Evolutionary conservation across 1,140 invertebrate species (phyloP), one percentile per base, ranked within the genome.

Genomic region (Diabrotica undecimpunctata): DNA sequence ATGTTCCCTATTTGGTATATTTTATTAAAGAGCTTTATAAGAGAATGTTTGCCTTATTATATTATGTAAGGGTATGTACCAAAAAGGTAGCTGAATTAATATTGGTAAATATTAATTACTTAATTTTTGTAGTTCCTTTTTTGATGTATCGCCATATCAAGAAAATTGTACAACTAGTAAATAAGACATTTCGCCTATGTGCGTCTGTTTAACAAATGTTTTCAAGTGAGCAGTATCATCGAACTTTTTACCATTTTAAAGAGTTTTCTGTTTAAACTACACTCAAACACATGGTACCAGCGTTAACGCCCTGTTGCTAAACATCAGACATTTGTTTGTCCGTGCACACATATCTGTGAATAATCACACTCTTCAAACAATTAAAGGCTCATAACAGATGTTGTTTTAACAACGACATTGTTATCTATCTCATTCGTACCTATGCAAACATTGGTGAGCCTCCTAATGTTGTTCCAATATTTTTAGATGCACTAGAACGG

Each of bases 401-500:
- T 46, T 46, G 41, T 46, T 46, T 46, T 5, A 46, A 46, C 41
- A 46, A 46, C 41, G 41, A 46, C 41, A 46, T 46, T 46, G 41
- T 46, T 46, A 46, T 46, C 41, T 46, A 46, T 46, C 55, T 0
- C 25, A 41, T 37, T 41, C 37, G 55, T 12, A 57, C 55, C 37
- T 57, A 41, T n/a, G 8, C 10, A 57, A 57, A 57, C 55, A 57
- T 57, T 37, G 25, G 55, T 57, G 25, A 57, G 7, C 35, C 35
- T 37, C 12, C 55, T 38, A 37, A 57, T 57, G 36, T 57, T 57
- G 38, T 57, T 57, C 38, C 55, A 57, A 37, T 37, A 37, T 38
- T 41, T 57, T 38, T 7, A 12, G 37, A 37, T 38, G 36, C 36
- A 56, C 12, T n/a, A n/a, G 12, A 41, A 57, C n/a, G 7, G 36